Evolutionary conservation across 2,888 invertebrate species (phyloP).

Genomic region (Ophion slaviceki): DNA sequence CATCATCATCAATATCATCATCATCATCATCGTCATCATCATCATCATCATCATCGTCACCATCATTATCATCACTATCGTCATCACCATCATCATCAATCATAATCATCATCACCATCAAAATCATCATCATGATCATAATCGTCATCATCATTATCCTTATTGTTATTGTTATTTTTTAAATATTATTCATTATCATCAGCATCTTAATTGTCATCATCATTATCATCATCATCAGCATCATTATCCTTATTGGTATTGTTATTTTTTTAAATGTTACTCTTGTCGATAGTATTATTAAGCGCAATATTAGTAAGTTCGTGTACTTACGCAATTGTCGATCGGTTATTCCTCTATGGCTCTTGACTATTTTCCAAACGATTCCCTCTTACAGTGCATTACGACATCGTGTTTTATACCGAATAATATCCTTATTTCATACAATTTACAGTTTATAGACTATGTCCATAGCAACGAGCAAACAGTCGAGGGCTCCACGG

Average conservation of each 20-base stretch:
- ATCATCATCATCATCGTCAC: no score
- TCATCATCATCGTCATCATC: no score
- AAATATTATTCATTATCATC: no score
- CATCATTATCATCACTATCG: no score
- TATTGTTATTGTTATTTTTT: not conserved
- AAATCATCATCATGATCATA: no score
- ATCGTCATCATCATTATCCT: no score
- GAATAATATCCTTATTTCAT: conserved; percentile 64
- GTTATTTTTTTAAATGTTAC: not conserved
- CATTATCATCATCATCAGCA: conserved; percentile 1
- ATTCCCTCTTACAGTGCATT: conserved; percentile 66
- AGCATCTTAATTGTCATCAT: not conserved
- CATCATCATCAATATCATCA: no score
- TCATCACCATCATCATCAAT: no score
- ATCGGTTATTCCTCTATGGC: conserved; percentile 70
- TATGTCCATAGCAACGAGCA: conserved; percentile 78
- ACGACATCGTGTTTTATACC: conserved; percentile 59
- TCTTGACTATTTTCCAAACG: conserved; percentile 66
- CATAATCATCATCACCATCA: no score
- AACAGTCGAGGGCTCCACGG: conserved; percentile 68
- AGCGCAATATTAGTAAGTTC: conserved; percentile 47
- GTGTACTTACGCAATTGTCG: conserved; percentile 65
- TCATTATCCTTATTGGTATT: not conserved
- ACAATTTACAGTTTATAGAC: conserved; percentile 74
- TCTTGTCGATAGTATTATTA: conserved; percentile 17